Conservation (phyloP, 2,797 vertebrate species). For the Salarias fasciatus region DNA sequence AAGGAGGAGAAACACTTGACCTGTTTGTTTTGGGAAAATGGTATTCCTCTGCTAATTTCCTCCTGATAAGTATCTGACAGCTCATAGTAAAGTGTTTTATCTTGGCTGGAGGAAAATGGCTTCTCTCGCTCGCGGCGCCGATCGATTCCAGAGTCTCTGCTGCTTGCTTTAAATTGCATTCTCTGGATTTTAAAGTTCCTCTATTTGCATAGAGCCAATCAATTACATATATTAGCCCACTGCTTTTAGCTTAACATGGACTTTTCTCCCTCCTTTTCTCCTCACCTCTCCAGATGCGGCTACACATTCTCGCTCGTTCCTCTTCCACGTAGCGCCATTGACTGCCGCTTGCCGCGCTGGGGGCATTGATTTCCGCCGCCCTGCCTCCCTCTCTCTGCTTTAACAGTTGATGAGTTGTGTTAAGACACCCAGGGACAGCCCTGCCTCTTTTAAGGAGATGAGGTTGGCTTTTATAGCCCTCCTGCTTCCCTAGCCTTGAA, state of each 20-base stretch:
- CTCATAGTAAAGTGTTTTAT: constrained; percentile 82
- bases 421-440: constrained; percentile 70
- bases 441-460: constrained; percentile 73
- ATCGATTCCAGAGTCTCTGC: constrained; percentile 73
- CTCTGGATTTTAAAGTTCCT: constrained; percentile 60
- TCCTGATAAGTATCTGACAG: constrained; percentile 84
- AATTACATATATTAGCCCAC: constrained; percentile 70
- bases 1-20: constrained; percentile 74
- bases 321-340: constrained; percentile 80
- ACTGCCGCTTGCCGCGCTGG: constrained; percentile 89
- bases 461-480: constrained; percentile 73
- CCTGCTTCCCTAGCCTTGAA: constrained; percentile 59
- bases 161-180: constrained; percentile 75
- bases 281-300: constrained; percentile 41
- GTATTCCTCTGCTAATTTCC: constrained; percentile 83
- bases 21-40: constrained; percentile 82
- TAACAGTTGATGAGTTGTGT: constrained; percentile 85
- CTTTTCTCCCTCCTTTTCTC: constrained; percentile 30
- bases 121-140: constrained; percentile 66
- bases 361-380: constrained; percentile 89
- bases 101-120: constrained; percentile 76
- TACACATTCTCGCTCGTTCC: constrained; percentile 78
- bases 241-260: constrained; percentile 50
- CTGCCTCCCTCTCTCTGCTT: constrained; percentile 73
- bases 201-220: constrained; percentile 82